Base-by-base conservation (phyloP, 2,113 vertebrate genomes). In the Hippocampus barbouri region DNA sequence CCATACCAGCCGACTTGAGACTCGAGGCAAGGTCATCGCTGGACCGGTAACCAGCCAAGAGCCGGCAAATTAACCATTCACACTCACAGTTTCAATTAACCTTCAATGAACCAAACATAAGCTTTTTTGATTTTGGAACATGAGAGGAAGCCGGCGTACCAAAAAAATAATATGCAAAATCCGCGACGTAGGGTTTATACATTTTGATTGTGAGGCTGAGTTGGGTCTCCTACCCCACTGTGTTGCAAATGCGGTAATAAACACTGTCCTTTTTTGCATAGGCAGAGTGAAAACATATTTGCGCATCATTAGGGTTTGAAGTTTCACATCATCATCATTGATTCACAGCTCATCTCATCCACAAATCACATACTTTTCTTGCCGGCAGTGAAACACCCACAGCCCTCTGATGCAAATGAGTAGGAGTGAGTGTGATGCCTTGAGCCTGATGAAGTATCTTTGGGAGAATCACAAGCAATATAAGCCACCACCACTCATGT, bases 351-450 rank as follows among this genome's bases (percentile, higher is more conserved):
- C 64, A 74, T 77, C 75, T 66, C 18, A 0, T 38, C 70, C 40
- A 73, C 80, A 84, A 87, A 83, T 85, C 78, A 78, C 78, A 8
- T 69, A n/a, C 15, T 23, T 15, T 54, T 49, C 51, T 85, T 40
- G 73, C 76, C 78, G 21, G 68, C 47, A 59, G 77, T 74, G 64
- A 79, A 74, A 73, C 30, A 56, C 34, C 34, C 65, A 38, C 14
- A 68, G 75, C 51, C 72, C 73, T 68, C 60, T 25, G 66, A 85
- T 86, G 81, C 78, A 87, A 84, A 87, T 84, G 66, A 77, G 83
- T 70, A 64, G 66, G 25, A 67, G 76, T 53, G 76, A 68, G 71
- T 27, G 47, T 78, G 83, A 87, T 74, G 79, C 77, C 76, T 73
- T 60, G 68, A 72, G 68, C 7, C 27, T 68, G 76, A 68, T 69